phyloP scores from a whole-genome alignment of 1,140 invertebrate species.

The Hestina assimilis region DNA sequence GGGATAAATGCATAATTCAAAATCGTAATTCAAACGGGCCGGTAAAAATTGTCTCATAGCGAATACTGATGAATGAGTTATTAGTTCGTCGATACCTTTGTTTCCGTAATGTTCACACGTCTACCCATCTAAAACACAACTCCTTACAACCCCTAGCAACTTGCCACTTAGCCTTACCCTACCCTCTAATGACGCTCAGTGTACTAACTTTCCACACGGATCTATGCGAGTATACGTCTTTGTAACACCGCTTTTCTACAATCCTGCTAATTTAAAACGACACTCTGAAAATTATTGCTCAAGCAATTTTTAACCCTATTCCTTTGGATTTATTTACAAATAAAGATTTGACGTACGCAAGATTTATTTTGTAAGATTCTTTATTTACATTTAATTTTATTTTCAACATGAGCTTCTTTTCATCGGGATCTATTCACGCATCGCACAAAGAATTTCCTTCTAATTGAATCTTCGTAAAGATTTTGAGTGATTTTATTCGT shows the following conservation, averaged over 20 bases:
- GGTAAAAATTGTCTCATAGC: too few species aligned
- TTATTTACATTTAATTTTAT: conserved; percentile 52
- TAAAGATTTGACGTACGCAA: not conserved
- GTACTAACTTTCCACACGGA: conserved; percentile 46
- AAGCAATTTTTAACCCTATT: conserved; percentile 29
- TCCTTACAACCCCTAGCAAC: conserved; percentile 28
- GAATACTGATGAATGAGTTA: too few species aligned
- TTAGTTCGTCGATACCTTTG: too few species aligned
- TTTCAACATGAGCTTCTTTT: conserved; percentile 43
- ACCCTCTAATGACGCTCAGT: conserved; percentile 47
- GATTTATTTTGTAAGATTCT: conserved; percentile 30
- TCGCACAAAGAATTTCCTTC: conserved; percentile 45
- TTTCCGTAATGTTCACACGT: conserved; percentile 2
- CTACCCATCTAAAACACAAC: conserved; percentile 9
- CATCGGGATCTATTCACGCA: conserved; percentile 40
- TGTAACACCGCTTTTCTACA: conserved; percentile 28
- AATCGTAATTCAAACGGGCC: too few species aligned
- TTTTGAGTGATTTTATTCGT: conserved; percentile 29
- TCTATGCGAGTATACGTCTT: conserved; percentile 51
- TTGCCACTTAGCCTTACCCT: conserved; percentile 46
- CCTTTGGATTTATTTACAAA: not conserved
- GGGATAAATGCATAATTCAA: too few species aligned
- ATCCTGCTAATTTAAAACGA: conserved; percentile 27
- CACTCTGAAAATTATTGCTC: not conserved
- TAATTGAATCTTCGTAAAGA: conserved; percentile 51